Evolutionary conservation across 2,797 vertebrate species (phyloP), one percentile per base, ranked within the genome.

Genomic region (Myoxocephalus aenaeus): DNA sequence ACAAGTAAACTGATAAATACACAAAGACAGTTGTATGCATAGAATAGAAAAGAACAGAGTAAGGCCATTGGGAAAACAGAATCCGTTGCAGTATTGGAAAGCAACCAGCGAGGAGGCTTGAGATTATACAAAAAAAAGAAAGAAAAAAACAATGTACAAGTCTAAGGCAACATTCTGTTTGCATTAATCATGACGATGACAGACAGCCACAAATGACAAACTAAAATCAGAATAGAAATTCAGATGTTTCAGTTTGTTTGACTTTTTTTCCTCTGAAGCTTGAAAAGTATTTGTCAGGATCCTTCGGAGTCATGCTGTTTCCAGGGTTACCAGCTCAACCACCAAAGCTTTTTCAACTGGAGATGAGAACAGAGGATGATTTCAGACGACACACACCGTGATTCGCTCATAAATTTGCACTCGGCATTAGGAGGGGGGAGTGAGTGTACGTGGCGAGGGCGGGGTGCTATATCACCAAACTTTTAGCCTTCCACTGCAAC

Each of bases 31-130:
- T 91, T 92, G 85, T 92, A 94, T 94, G 94, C 94, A 95, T 95
- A 95, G 94, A 93, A 94, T 92, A 92, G 84, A 90, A 94, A 93
- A 92, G 65, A 94, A 93, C 32, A 87, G 89, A 91, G 93, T 93
- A 96, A 95, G 94, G 95, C 95, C 93, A 92, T 95, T 86, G 85
- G 92, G 88, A 91, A 75, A 92, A 93, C 86, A 86, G 88, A 92
- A 92, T 82, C 92, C 58, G 79, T 84, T 86, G 91, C 84, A 87
- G 68, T 82, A 87, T 78, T 85, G 89, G 89, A 86, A 90, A 88
- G 85, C 88, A 93, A 92, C 86, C 85, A 84, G 92, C 62, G 84
- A 17, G 12, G 91, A 92, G 86, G 88, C 83, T 91, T 88, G 65
- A 70, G 84, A 93, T 91, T 87, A 93, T 83, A 93, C 87, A 88